Evolutionary conservation across 64 coral and sea anemone species (phyloP).

Genomic region (Montipora capricornis): DNA sequence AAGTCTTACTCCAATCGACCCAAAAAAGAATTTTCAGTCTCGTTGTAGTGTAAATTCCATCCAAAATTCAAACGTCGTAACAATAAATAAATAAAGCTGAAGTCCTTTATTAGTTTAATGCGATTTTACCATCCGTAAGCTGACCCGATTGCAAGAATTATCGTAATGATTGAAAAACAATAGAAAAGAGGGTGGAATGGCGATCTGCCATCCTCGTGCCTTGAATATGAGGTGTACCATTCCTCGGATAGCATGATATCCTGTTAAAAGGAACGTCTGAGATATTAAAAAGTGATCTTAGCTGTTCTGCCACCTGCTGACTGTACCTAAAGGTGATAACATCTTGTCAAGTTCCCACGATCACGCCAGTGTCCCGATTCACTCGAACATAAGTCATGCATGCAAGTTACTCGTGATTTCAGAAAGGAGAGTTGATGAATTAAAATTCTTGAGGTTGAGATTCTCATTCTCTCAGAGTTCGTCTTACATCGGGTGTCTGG

Average conservation of each 20-base stretch:
- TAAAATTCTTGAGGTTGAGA: not conserved
- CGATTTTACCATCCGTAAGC: not conserved
- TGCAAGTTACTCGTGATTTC: not conserved
- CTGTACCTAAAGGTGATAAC: not conserved
- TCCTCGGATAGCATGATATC: not conserved
- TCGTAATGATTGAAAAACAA: not conserved
- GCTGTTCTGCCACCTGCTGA: too few relatives aligned
- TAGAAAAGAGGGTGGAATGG: not conserved
- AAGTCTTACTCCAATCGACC: too few relatives aligned
- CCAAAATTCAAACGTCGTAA: not conserved
- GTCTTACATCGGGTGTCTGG: not conserved
- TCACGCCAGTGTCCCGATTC: not conserved
- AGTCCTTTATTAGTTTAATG: not conserved
- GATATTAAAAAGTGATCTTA: not conserved
- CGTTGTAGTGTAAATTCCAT: not conserved
- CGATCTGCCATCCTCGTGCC: not conserved
- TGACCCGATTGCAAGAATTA: not conserved
- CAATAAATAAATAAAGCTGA: not conserved
- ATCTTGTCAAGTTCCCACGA: not conserved
- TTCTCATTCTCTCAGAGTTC: not conserved
- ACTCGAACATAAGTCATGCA: not conserved
- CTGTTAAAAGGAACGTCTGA: not conserved
- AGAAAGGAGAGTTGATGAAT: not conserved
- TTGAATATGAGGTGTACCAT: not conserved
- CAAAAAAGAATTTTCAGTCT: too few relatives aligned